phyloP scores from a whole-genome alignment of 2,797 vertebrate genomes.

The Chelidonichthys spinosus region DNA sequence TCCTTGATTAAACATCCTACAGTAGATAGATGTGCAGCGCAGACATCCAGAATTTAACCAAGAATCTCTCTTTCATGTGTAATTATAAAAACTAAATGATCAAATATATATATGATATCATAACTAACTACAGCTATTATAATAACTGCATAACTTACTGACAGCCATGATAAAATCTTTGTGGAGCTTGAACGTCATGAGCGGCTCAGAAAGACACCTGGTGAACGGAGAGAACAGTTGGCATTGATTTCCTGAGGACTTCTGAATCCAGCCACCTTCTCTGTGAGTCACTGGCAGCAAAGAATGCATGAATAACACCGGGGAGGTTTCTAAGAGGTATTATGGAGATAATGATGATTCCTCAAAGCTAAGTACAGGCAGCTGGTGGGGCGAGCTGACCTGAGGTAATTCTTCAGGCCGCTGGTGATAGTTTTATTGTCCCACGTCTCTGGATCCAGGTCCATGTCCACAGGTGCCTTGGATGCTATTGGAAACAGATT shows the following conservation, averaged over 20 bases:
- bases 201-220: conserved; percentile 94
- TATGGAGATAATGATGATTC: conserved; percentile 65
- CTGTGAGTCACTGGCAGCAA: conserved; percentile 38
- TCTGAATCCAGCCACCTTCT: conserved; percentile 35
- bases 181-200: conserved; percentile 97
- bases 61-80: not conserved
- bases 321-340: conserved; percentile 58
- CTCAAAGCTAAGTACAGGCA: conserved; percentile 51
- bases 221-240: conserved; percentile 42
- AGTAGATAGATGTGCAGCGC: not conserved
- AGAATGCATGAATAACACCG: conserved; percentile 54
- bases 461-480: conserved; percentile 92
- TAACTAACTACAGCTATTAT: not conserved
- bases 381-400: conserved; percentile 83
- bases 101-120: not conserved
- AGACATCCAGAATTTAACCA: not conserved
- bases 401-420: conserved; percentile 98
- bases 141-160: conserved; percentile 88
- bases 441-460: conserved; percentile 94
- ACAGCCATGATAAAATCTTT: conserved; percentile 97
- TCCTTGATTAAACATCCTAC: conserved; percentile 5
- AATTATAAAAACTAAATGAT: not conserved
- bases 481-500: conserved; percentile 83
- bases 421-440: conserved; percentile 98
- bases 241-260: conserved; percentile 46